These are phyloP conservation scores for Vanessa cardui DNA, from an alignment of 2,888 invertebrate genomes.

Conservation along the genomic window DNA sequence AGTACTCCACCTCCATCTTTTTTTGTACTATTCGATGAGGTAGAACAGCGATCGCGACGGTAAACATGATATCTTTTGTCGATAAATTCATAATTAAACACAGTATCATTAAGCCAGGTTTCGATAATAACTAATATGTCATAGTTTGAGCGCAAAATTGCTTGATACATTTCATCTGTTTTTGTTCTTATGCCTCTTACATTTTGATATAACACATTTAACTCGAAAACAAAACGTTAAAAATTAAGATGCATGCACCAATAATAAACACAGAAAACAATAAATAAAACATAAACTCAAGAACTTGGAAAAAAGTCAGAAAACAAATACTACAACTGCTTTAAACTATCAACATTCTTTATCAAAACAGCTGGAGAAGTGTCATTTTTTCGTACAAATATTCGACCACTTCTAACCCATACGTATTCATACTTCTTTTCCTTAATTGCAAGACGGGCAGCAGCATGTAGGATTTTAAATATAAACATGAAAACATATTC, in stretches of 20 bases:
- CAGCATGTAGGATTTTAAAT: too few relatives aligned
- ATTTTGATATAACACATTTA: conserved; percentile 3
- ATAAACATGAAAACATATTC: too few relatives aligned
- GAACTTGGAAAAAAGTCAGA: not conserved
- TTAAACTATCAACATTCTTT: too few relatives aligned
- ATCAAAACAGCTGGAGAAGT: too few relatives aligned
- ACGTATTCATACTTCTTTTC: too few relatives aligned
- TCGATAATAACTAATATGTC: not conserved
- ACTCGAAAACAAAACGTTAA: not conserved
- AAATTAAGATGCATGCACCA: not conserved
- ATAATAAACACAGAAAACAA: not conserved
- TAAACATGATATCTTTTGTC: conserved; percentile 1
- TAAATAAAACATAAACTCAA: not conserved
- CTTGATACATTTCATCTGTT: conserved; percentile 3
- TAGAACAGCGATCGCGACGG: not conserved
- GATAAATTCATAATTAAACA: conserved; percentile 1
- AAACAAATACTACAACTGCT: not conserved
- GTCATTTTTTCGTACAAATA: too few relatives aligned
- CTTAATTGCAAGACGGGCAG: too few relatives aligned
- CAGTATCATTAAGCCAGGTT: conserved; percentile 3
- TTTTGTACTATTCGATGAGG: not conserved
- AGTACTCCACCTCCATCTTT: not conserved
- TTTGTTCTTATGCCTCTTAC: conserved; percentile 2
- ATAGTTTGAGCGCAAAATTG: not conserved
- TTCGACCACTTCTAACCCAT: too few relatives aligned